phyloP scores from a whole-genome alignment of 2,797 vertebrate species.

The Sparidentex hasta region DNA sequence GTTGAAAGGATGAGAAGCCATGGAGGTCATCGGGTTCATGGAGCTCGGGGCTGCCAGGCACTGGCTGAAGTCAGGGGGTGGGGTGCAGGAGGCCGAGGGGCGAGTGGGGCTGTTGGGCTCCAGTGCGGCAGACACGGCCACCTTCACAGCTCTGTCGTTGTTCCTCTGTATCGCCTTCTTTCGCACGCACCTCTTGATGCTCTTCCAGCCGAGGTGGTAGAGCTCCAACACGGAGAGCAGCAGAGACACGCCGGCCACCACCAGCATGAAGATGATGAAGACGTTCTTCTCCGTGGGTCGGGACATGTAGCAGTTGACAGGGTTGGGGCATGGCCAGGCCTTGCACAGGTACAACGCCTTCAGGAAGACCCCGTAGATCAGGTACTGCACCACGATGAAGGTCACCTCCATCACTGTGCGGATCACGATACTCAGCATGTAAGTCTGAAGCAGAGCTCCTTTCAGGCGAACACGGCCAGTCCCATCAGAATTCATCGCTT shows the following conservation, averaged over 20 bases:
- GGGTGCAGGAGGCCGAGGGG: slow-evolving; percentile 86
- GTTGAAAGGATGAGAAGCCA: slow-evolving; percentile 89
- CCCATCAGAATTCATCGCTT: slow-evolving; percentile 72
- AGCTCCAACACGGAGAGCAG: slow-evolving; percentile 93
- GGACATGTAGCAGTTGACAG: slow-evolving; percentile 97
- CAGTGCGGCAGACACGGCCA: slow-evolving; percentile 51
- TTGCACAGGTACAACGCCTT: slow-evolving; percentile 91
- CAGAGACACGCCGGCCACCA: slow-evolving; percentile 92
- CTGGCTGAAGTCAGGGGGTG: slow-evolving; percentile 93
- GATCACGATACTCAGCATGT: slow-evolving; percentile 94
- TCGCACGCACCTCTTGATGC: slow-evolving; percentile 78
- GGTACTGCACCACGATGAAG: slow-evolving; percentile 94
- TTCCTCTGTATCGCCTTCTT: slow-evolving; percentile 61
- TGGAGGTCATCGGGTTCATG: slow-evolving; percentile 71
- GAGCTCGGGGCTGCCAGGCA: slow-evolving; percentile 84
- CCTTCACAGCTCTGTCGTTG: slow-evolving; percentile 30
- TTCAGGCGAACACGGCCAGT: slow-evolving; percentile 85
- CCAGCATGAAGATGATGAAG: slow-evolving; percentile 98
- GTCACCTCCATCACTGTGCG: slow-evolving; percentile 95
- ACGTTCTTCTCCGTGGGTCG: slow-evolving; percentile 98
- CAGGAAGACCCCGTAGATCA: slow-evolving; percentile 95
- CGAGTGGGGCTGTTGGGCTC: slow-evolving; percentile 60
- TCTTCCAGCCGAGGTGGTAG: slow-evolving; percentile 95
- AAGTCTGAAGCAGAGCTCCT: slow-evolving; percentile 93
- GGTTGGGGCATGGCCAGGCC: slow-evolving; percentile 92